Conservation (phyloP, 2,797 vertebrate species). For the Acanthurus lineatus region DNA sequence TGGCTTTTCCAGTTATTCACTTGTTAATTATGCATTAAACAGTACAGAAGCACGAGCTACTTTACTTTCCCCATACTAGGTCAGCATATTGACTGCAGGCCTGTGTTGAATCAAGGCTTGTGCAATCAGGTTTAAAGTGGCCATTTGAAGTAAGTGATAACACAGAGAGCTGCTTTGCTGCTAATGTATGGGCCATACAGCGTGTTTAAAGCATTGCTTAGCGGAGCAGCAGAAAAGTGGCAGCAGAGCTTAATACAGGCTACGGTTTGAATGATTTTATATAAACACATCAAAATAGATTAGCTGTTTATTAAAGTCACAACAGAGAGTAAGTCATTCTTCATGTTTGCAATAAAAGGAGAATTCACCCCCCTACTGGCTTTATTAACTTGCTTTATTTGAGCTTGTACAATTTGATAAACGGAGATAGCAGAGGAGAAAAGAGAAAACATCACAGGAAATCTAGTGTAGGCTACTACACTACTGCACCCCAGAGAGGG, state of each 20-base stretch:
- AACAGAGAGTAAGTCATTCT: constrained; percentile 27
- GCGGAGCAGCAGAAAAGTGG: not conserved
- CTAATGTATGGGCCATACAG: not conserved
- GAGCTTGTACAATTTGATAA: constrained; percentile 58
- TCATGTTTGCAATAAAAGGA: constrained; percentile 48
- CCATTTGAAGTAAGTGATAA: constrained; percentile 30
- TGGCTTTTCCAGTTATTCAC: constrained; percentile 26
- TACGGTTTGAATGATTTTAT: constrained; percentile 17
- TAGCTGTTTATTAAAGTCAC: constrained; percentile 34
- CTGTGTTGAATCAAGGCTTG: constrained; percentile 22
- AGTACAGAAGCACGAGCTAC: constrained; percentile 15
- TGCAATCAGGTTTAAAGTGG: constrained; percentile 23
- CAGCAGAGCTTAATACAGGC: not conserved
- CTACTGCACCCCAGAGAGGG: constrained; percentile 56
- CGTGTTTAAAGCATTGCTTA: not conserved
- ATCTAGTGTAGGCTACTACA: constrained; percentile 48
- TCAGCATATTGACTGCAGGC: constrained; percentile 37
- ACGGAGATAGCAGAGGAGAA: constrained; percentile 44
- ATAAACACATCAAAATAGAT: constrained; percentile 28
- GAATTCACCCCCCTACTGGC: constrained; percentile 49
- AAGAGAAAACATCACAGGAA: constrained; percentile 57
- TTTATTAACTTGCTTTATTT: constrained; percentile 64
- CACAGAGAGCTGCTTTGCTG: not conserved
- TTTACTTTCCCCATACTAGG: constrained; percentile 24
- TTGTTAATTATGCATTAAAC: constrained; percentile 59